Evolutionary conservation across 2,888 invertebrate genomes (phyloP), one percentile per base, ranked within the genome.

Genomic region (Melinopterus prodromus): DNA sequence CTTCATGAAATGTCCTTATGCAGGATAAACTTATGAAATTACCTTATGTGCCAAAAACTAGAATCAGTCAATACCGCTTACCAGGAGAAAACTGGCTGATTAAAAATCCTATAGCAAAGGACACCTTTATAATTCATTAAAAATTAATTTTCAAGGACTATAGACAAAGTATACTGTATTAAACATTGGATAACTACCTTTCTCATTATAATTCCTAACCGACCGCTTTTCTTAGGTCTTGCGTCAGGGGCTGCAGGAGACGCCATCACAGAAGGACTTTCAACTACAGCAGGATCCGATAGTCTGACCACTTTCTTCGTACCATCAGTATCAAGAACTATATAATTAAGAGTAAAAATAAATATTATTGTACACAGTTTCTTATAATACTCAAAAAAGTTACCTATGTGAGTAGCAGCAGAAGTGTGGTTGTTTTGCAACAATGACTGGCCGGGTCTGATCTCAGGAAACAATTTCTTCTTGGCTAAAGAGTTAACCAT

Each of bases 161-260:
- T 26, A 26, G 26, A 26, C 26, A 26, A 26, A 26, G 3, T 26
- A 3, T 26, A 26, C 3, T 26, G 26, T 26, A 26, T 26, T 26
- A 26, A 26, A 26, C 26, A 3, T 36, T 37, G 15, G 12, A 71
- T 26, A 38, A 80, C 86, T 90, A 96, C 97, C 92, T 98, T 98
- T 90, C 98, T 93, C 87, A 97, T 94, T 90, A 98, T 98, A 7
- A 99, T 91, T 0, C 92, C 92, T 6, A 94, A 88, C 53, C 94
- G 93, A 16, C 94, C 94, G 6, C 92, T 92, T 85, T 92, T 90
- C 83, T 91, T 92, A 0, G 93, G 92, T 84, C 89, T 90, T 70
- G 81, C 80, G 26, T 79, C 79, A n/a, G 71, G 77, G 69, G 76
- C 78, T 76, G 77, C 79, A 16, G 81, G 80, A 35, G 80, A 79